Base-by-base conservation (phyloP, 2,797 vertebrate genomes). In the Acropternis orthonyx region DNA sequence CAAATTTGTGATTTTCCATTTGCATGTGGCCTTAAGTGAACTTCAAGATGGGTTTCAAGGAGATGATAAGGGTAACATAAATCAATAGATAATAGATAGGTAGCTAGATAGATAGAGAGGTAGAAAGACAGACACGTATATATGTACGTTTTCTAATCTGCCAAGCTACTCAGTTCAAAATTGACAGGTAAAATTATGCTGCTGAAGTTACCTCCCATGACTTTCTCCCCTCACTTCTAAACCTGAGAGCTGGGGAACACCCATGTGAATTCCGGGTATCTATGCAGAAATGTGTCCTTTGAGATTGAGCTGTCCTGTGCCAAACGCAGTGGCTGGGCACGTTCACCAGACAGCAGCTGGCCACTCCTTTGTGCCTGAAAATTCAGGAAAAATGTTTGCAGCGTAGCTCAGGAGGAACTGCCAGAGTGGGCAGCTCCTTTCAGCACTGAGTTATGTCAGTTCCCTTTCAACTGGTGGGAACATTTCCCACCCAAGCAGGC, bases 261-360 rank as follows among this genome's bases (percentile, higher is more conserved):
- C 21, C 2, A 0, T 77, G 69, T 51, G 8, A 26, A 22, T 73
- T 74, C 52, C 43, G 75, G 6, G 5, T 44, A 14, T 69, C 49
- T 66, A 0, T 68, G 55, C 28, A 93, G 71, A 84, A 86, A 62
- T 20, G 28, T 56, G 34, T 26, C 32, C 37, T 69, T 52, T 27
- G 32, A 74, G 49, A 44, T 1, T 24, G 10, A 10, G 3, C 46
- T 73, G 27, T 83, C 73, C 44, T 52, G 23, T 84, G 66, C 83
- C 67, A 89, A 85, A 56, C 54, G 43, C 22, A 20, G 48, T 78
- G 61, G 37, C 68, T 67, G 28, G 28, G 14, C 72, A 46, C 52
- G 48, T 83, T 96, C 32, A 30, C n/a, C n/a, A 74, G 56, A 51
- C 7, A 51, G 58, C 76, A 83, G 61, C 80, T 90, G 77, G 37